Evolutionary conservation across 1,140 invertebrate species (phyloP).

Genomic region (Cydia splendana): DNA sequence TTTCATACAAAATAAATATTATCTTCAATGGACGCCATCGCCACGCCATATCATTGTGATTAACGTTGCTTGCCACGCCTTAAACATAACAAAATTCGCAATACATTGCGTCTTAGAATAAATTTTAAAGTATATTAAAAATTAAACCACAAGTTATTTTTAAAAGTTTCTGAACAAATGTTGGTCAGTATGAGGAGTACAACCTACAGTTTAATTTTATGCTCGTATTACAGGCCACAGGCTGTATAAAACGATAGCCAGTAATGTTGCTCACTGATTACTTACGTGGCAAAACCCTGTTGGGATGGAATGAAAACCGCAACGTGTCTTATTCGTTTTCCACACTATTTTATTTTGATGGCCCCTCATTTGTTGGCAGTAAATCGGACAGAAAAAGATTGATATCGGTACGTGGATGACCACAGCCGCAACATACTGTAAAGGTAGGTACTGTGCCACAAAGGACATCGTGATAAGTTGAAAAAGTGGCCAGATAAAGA

Average conservation of each 20-base stretch:
- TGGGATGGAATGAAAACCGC: constrained; percentile 20
- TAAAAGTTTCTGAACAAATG: too few species aligned
- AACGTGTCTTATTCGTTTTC: constrained; percentile 31
- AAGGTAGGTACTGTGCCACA: background rate
- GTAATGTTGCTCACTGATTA: background rate
- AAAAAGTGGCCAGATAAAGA: background rate
- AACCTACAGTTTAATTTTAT: too few species aligned
- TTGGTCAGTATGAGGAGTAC: too few species aligned
- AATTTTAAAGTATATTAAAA: too few species aligned
- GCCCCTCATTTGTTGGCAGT: constrained; percentile 29
- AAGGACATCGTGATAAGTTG: constrained; percentile 17
- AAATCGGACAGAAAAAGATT: constrained; percentile 31
- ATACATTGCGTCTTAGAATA: too few species aligned
- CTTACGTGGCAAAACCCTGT: background rate
- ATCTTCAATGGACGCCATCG: too few species aligned
- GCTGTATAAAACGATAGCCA: background rate
- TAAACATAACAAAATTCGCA: too few species aligned
- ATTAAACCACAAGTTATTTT: too few species aligned
- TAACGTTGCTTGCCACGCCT: too few species aligned
- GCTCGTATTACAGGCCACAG: too few species aligned
- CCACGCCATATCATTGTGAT: too few species aligned
- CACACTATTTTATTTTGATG: constrained; percentile 32
- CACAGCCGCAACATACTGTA: background rate
- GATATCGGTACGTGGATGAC: constrained; percentile 30
- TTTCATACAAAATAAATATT: too few species aligned